Conservation (phyloP, 2,113 vertebrate genomes). For the Heterotis niloticus region DNA sequence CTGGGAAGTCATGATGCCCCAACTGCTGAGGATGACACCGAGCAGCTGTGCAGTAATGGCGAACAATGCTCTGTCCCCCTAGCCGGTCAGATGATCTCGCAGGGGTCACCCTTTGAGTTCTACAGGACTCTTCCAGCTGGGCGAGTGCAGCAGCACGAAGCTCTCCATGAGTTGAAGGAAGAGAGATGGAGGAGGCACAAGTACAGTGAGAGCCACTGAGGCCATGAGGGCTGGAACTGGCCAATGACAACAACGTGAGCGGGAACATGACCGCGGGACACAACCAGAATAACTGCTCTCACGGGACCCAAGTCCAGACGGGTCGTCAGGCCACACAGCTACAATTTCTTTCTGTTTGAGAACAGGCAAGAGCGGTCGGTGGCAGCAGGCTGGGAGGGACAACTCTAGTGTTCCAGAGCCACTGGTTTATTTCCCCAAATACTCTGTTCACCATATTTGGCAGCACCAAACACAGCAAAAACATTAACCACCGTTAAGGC, state of each 20-base stretch:
- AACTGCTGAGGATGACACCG: background rate
- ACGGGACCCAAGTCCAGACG: background rate
- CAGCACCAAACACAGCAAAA: no score
- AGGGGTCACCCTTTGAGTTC: background rate
- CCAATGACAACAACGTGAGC: background rate
- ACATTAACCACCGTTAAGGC: no score
- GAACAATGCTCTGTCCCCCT: background rate
- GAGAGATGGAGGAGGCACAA: background rate
- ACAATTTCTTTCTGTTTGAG: background rate
- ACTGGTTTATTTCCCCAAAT: background rate
- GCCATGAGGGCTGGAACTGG: background rate
- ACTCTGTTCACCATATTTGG: no score
- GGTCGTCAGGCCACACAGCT: background rate
- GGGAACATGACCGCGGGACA: background rate
- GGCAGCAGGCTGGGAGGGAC: background rate
- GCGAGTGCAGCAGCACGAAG: background rate
- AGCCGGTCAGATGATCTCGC: background rate
- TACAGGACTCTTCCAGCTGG: background rate
- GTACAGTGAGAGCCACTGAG: background rate
- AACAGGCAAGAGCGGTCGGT: background rate
- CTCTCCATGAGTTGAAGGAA: constrained; percentile 2
- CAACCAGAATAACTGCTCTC: constrained; percentile 2
- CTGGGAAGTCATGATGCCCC: background rate
- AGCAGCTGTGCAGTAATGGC: background rate
- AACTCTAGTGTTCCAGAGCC: background rate